phyloP scores from a whole-genome alignment of 2,797 vertebrate species.

The Gorsachius magnificus region DNA sequence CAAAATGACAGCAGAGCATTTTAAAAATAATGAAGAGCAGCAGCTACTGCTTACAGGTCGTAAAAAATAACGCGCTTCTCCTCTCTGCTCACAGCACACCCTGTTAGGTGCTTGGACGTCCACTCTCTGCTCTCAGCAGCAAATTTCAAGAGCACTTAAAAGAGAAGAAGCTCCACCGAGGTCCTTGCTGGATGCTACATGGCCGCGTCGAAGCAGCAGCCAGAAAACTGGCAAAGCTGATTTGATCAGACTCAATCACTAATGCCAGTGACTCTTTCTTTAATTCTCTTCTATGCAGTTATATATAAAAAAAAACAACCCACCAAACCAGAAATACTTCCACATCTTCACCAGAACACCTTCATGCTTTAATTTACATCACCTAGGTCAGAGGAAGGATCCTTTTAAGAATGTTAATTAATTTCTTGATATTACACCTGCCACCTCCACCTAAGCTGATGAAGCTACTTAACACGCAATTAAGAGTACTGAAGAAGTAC shows the following conservation, averaged over 20 bases:
- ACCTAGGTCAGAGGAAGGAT: background rate
- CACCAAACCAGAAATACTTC: background rate
- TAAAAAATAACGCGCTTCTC: fast-evolving
- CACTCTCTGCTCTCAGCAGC: background rate
- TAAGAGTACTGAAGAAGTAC: background rate
- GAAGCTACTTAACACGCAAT: fast-evolving
- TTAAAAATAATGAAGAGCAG: background rate
- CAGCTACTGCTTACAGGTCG: background rate
- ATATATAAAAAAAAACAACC: background rate
- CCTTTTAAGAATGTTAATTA: background rate
- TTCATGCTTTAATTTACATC: background rate
- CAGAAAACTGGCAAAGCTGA: background rate
- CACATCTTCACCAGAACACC: background rate
- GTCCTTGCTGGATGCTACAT: fast-evolving
- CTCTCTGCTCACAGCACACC: background rate
- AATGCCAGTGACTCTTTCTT: background rate
- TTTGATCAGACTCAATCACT: background rate
- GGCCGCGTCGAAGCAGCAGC: fast-evolving
- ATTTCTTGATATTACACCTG: background rate
- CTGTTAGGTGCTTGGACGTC: background rate
- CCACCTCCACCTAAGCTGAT: background rate
- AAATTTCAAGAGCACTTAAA: background rate
- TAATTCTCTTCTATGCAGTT: background rate
- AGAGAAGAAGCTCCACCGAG: background rate
- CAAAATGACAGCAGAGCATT: background rate